Conservation (phyloP, 92 coral and sea anemone genomes). For the Actinernus sp. region DNA sequence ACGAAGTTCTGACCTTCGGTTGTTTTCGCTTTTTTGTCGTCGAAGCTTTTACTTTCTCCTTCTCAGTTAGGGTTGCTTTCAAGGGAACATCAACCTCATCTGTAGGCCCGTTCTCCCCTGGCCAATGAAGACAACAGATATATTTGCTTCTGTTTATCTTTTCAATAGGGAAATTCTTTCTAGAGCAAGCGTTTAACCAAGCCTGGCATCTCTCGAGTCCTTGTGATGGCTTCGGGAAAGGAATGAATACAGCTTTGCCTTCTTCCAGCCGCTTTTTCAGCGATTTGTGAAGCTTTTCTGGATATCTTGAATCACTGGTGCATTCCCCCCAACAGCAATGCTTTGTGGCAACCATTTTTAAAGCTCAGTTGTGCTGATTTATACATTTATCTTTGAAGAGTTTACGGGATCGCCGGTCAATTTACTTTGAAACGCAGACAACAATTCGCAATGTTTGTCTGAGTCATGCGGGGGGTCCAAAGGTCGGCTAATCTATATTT, state of each 20-base stretch:
- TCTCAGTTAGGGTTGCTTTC: conserved; percentile 43
- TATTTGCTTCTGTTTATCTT: conserved; percentile 43
- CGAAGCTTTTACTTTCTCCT: conserved; percentile 18
- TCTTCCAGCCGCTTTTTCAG: conserved; percentile 31
- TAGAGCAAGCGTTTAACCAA: conserved; percentile 56
- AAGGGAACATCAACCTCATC: conserved; percentile 50
- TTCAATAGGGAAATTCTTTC: conserved; percentile 22
- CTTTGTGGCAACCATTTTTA: conserved; percentile 55
- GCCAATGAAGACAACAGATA: conserved; percentile 69
- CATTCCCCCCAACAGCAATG: conserved; percentile 63
- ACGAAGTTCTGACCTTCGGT: no score
- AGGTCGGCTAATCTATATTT: no score
- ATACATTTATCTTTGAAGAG: no score
- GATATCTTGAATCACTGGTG: conserved; percentile 53
- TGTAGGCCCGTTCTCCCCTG: conserved; percentile 58
- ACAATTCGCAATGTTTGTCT: no score
- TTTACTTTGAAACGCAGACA: no score
- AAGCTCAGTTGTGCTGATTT: no score
- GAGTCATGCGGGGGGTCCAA: no score
- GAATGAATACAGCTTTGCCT: conserved; percentile 47
- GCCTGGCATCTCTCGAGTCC: conserved; percentile 47
- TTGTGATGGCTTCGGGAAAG: conserved; percentile 60
- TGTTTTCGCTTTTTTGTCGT: conserved; percentile 52
- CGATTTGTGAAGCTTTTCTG: conserved; percentile 42
- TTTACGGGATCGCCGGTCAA: no score